These are phyloP conservation scores for Leptopilina boulardi DNA, from an alignment of 1,140 invertebrate genomes.

Conservation along the genomic window DNA sequence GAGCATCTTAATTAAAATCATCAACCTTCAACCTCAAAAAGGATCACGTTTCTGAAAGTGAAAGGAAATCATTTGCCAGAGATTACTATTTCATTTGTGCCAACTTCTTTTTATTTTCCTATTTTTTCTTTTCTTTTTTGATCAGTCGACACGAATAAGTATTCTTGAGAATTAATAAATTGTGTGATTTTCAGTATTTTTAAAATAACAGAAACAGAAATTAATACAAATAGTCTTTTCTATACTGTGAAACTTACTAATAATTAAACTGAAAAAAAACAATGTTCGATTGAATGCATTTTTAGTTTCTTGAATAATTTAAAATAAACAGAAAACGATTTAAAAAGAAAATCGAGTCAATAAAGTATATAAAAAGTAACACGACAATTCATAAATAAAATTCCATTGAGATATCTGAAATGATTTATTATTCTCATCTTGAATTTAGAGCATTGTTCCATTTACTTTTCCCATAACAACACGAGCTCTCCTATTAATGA, in stretches of 20 bases:
- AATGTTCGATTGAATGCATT: no score
- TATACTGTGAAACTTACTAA: no score
- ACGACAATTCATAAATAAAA: neutral
- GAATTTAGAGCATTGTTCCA: neutral
- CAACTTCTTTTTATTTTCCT: neutral
- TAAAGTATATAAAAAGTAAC: neutral
- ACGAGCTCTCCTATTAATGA: neutral
- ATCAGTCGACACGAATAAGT: no score
- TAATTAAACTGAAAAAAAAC: no score
- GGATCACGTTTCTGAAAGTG: neutral
- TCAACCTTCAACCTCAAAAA: slow-evolving; percentile 15
- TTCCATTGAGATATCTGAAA: neutral
- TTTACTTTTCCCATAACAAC: neutral
- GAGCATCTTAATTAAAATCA: slow-evolving; percentile 22
- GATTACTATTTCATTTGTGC: neutral
- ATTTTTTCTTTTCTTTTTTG: neutral
- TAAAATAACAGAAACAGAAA: no score
- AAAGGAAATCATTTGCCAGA: neutral
- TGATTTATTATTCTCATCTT: neutral
- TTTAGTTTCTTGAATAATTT: no score
- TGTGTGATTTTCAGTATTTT: no score
- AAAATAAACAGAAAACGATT: no score
- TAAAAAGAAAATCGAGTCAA: neutral
- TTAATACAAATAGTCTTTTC: no score
- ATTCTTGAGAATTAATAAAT: no score